These are phyloP conservation scores for Amphiprion percula DNA, from an alignment of 2,113 vertebrate species.

Conservation along the genomic window DNA sequence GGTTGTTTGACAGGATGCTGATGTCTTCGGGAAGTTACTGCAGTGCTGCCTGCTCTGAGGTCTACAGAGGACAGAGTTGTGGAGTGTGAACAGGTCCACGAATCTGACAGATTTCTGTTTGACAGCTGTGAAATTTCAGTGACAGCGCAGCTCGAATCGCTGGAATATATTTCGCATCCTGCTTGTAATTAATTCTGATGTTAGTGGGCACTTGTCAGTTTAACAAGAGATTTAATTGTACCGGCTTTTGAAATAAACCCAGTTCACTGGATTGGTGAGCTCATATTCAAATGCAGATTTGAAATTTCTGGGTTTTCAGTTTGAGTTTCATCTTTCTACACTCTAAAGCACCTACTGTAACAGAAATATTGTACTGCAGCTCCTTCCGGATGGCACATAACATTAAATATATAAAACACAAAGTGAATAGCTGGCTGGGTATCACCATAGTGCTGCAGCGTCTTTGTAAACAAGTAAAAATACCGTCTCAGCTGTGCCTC, in stretches of 20 bases:
- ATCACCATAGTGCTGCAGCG: neutral
- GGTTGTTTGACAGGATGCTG: conserved; percentile 36
- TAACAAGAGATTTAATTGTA: neutral
- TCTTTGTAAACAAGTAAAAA: conserved; percentile 5
- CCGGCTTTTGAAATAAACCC: neutral
- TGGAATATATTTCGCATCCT: neutral
- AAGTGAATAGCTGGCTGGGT: neutral
- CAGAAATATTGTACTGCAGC: conserved; percentile 1
- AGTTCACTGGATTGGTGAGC: neutral
- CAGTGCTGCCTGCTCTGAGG: conserved; percentile 26
- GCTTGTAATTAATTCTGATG: neutral
- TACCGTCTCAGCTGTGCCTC: neutral
- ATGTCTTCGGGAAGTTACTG: conserved; percentile 41
- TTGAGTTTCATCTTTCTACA: too few relatives aligned
- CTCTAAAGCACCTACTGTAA: neutral
- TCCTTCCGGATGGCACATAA: neutral
- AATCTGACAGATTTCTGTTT: neutral
- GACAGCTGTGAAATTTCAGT: neutral
- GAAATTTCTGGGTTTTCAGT: too few relatives aligned
- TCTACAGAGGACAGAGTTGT: conserved; percentile 5
- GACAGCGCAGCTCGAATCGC: neutral
- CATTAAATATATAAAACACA: neutral
- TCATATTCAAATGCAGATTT: neutral
- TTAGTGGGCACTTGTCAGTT: neutral
- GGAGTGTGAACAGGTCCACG: conserved; percentile 16